phyloP scores from a whole-genome alignment of 2,113 vertebrate genomes.

The Chitala chitala region DNA sequence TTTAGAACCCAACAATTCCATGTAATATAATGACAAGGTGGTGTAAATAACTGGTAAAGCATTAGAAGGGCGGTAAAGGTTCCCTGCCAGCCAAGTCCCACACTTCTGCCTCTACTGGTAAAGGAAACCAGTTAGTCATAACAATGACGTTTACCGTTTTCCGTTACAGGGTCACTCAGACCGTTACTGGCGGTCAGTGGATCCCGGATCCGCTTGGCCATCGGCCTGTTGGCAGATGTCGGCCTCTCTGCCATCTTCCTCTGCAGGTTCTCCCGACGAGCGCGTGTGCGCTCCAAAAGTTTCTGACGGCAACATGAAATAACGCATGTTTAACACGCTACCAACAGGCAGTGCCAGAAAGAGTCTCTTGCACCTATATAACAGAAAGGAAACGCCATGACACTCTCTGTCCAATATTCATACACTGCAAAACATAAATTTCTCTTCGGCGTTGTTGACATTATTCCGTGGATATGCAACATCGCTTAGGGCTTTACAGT shows the following conservation, averaged over 20 bases:
- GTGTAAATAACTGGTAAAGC: too few species aligned
- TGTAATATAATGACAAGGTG: too few species aligned
- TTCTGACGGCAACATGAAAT: constrained; percentile 61
- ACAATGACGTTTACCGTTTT: constrained; percentile 64
- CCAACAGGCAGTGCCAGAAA: background rate
- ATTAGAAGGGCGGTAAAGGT: too few species aligned
- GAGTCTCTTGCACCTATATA: background rate
- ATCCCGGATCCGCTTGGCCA: constrained; percentile 74
- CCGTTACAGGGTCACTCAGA: constrained; percentile 47
- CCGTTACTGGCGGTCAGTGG: constrained; percentile 78
- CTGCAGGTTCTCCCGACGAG: constrained; percentile 91
- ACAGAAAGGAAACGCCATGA: too few species aligned
- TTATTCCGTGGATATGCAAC: too few species aligned
- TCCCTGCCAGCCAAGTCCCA: too few species aligned
- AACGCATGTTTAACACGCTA: background rate
- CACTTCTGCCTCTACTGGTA: background rate
- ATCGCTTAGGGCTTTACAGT: too few species aligned
- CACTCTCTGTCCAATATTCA: too few species aligned
- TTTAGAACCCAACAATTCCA: too few species aligned
- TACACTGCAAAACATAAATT: too few species aligned
- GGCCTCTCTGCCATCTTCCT: constrained; percentile 87
- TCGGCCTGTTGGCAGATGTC: constrained; percentile 52
- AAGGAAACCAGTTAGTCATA: background rate
- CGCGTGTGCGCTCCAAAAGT: constrained; percentile 89
- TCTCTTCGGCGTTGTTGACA: too few species aligned